Evolutionary conservation across 2,888 invertebrate genomes (phyloP), one percentile per base, ranked within the genome.

Genomic region (Archips xylosteana): DNA sequence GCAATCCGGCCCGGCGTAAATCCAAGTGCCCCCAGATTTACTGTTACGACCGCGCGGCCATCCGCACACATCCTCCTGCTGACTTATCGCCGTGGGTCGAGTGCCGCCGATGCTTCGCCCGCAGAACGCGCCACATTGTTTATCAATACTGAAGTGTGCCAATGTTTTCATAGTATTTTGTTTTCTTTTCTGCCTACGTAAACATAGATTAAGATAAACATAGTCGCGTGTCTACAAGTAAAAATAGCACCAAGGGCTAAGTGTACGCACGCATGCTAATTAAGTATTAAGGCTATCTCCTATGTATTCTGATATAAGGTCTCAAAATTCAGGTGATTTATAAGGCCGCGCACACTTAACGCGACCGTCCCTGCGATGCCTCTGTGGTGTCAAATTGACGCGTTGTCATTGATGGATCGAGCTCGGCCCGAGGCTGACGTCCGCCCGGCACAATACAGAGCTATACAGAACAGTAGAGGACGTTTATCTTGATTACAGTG

Each of bases 1-100:
- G 83, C 85, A 83, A 78, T 84, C 78, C 78, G 78, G 80, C 74
- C 80, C 82, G 80, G 81, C 84, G 90, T 91, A 92, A 92, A 91
- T 89, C 91, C 83, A 80, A 83, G 83, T 84, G 87, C 88, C 81
- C 85, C 95, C 95, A 87, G 91, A 93, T 94, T 93, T 92, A 93
- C 87, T 91, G 92, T 92, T 92, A 92, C 91, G 80, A 90, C 82
- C 78, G 81, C 79, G 79, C 86, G 88, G 89, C 85, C 72, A 67
- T 72, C 62, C 62, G 36, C 74, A 68, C 73, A 76, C 76, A 59
- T 72, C 61, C 69, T 75, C 54, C 36, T 45, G 61, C 49, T 75
- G 73, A 76, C 68, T 73, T 76, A 76, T 76, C 57, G 70, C 71
- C 39, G 49, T 34, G 57, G 39, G 34, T 54, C 39, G 39, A 39